phyloP scores from a whole-genome alignment of 2,113 vertebrate species.

The Apaloderma vittatum region DNA sequence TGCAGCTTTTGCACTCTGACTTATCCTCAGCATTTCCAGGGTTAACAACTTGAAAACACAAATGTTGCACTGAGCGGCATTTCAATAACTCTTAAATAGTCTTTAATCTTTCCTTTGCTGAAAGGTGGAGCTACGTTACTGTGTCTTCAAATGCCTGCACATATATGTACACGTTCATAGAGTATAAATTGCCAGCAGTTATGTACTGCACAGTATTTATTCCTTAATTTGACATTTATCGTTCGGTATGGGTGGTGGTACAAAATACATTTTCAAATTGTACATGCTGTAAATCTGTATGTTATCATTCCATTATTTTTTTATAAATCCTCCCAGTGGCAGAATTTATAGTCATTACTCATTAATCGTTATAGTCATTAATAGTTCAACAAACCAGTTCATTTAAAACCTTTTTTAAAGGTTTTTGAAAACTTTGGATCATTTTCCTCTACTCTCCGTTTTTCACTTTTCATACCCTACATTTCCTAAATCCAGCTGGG shows the following conservation, averaged over 20 bases:
- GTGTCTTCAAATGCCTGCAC: not conserved
- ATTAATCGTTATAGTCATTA: not conserved
- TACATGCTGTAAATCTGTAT: not conserved
- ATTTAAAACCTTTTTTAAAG: not conserved
- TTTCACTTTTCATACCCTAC: conserved; percentile 1
- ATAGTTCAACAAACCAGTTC: not conserved
- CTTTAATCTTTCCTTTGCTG: conserved; percentile 6
- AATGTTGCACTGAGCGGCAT: conserved; percentile 31
- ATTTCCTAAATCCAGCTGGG: conserved; percentile 48
- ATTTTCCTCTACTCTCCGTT: not conserved
- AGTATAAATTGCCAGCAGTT: not conserved
- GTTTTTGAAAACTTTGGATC: not conserved
- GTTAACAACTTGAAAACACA: conserved; percentile 15
- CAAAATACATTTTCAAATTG: not conserved
- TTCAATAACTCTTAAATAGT: not conserved
- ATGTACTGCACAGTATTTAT: not conserved
- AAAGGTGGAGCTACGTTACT: not conserved
- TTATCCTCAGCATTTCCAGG: conserved; percentile 24
- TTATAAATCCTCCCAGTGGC: not conserved
- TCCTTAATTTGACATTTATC: not conserved
- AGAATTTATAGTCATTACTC: not conserved
- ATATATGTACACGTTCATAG: not conserved
- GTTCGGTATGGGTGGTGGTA: not conserved
- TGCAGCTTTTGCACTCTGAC: not conserved
- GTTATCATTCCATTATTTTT: not conserved